Percentiles rank a stretch among this genome's conserved stretches.
These are phyloP conservation scores for Fratercula arctica DNA, from an alignment of 2,797 vertebrate species.

Conservation along the genomic window DNA sequence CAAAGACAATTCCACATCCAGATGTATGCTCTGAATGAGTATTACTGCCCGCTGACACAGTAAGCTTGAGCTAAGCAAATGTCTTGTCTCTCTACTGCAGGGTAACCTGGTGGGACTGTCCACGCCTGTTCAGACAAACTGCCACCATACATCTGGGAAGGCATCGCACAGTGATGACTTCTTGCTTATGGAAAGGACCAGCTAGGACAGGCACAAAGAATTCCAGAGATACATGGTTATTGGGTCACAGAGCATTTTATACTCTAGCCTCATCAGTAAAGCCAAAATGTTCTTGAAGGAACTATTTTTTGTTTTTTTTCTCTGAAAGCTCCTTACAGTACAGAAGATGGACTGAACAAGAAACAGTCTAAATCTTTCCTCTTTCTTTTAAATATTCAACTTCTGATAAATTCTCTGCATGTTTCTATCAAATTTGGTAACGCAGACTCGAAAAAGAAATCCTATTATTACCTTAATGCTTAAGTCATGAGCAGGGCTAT, in stretches of 20 bases:
- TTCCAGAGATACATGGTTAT: background rate
- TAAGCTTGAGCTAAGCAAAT: background rate
- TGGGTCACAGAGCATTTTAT: background rate
- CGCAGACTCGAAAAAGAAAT: background rate
- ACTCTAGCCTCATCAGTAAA: background rate
- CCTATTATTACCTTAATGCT: background rate
- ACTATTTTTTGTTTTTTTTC: background rate
- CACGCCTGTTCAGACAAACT: background rate
- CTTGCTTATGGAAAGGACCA: accelerated
- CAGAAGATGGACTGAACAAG: background rate
- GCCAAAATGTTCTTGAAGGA: background rate
- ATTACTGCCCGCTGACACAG: background rate
- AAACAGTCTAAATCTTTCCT: background rate
- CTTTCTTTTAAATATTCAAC: background rate
- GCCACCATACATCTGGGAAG: background rate
- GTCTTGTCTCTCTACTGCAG: background rate
- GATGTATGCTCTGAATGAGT: background rate
- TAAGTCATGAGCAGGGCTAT: background rate
- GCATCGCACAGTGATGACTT: accelerated
- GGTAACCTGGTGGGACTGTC: background rate
- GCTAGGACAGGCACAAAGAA: background rate
- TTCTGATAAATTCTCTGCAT: background rate
- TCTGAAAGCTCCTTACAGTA: background rate
- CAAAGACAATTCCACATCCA: background rate
- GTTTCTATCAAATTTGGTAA: background rate